A percentile compares a stretch with the other conserved stretches of the same genome.
Evolutionary conservation across 2,113 vertebrate genomes (phyloP).

Genomic region (Toxotes chatareus): DNA sequence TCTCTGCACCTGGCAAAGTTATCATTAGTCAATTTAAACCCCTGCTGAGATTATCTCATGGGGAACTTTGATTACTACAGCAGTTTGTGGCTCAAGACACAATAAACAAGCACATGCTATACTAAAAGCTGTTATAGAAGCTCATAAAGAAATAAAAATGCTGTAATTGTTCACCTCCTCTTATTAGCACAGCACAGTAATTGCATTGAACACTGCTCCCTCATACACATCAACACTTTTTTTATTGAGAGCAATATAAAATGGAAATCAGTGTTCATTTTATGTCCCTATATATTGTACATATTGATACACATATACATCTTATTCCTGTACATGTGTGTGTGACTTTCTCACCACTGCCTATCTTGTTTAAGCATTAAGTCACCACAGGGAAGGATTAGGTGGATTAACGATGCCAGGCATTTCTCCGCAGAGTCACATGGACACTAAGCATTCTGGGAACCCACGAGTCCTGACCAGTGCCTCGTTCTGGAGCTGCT

Average conservation of each 20-base stretch:
- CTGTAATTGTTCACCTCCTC: constrained; percentile 23
- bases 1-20: not conserved
- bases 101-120: constrained; percentile 14
- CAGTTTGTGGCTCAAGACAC: not conserved
- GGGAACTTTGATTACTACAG: constrained; percentile 1
- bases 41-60: not conserved
- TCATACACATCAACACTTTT: not conserved
- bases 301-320: constrained; percentile 11
- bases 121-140: not conserved
- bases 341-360: constrained; percentile 50
- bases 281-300: not conserved
- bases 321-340: not conserved
- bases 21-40: not conserved
- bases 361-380: constrained; percentile 70
- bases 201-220: not conserved
- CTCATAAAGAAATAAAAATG: constrained; percentile 32
- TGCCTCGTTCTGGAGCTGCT: constrained; percentile 52
- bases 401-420: constrained; percentile 71
- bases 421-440: constrained; percentile 78
- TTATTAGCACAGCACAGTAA: not conserved
- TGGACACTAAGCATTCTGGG: constrained; percentile 75
- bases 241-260: constrained; percentile 34
- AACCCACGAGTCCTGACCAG: constrained; percentile 51
- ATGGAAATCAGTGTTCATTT: constrained; percentile 16
- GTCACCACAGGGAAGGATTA: constrained; percentile 77